Evolutionary conservation across 2,888 invertebrate genomes (phyloP), one percentile per base, ranked within the genome.

Genomic region (Anagyrus pseudococci): DNA sequence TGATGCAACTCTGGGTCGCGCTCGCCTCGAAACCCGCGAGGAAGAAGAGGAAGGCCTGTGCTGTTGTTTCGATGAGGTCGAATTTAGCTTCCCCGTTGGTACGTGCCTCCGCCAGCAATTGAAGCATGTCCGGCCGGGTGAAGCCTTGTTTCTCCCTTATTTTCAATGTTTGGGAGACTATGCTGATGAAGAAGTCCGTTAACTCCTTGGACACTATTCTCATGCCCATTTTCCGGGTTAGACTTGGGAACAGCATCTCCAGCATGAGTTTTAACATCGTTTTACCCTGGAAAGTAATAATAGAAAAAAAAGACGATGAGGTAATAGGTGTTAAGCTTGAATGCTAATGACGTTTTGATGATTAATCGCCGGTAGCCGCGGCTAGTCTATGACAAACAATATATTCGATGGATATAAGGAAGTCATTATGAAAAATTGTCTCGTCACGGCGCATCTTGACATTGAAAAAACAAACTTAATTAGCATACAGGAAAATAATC

Each of bases 111-210:
- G 87, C 82, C 58, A 87, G 74, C 19, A 86, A 69, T 58, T 87
- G 85, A 15, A 87, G 82, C 85, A 87, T 85, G 67, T 87, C 87
- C 0, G 85, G 85, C 58, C 87, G 73, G 6, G 81, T 43, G 37
- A 76, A 73, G 0, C 70, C 70, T n/a, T 69, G 49, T 4, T 69
- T 67, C 0, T 74, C 69, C 23, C 77, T 68, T 4, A 47, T 55
- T 0, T 67, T 68, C 4, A 77, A 68, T 0, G 72, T 71, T 0
- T 61, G 60, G 4, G n/a, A 44, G 1, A 76, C 65, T 1, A 73
- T 33, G 6, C 66, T 46, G 8, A 62, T 64, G 54, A 73, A 73
- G 50, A 71, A 74, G 1, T 49, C 41, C 0, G 67, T 63, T 0
- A 58, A 37, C 0, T 62, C 41, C 1, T 55, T 41, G 2, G 53